Evolutionary conservation across 1,140 invertebrate species (phyloP).

Genomic region (Orchesella cincta): DNA sequence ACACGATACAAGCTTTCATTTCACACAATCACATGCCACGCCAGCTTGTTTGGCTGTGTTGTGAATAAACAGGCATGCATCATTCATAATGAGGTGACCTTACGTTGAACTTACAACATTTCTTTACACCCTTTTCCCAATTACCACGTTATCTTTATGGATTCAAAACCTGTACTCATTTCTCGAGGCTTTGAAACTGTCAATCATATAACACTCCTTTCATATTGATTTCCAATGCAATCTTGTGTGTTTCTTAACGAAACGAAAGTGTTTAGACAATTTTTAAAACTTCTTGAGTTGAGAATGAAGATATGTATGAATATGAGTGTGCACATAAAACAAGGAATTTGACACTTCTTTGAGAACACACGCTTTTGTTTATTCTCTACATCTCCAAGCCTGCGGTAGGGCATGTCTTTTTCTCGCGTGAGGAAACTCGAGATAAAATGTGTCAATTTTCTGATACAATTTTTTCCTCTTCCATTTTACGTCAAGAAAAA

Average conservation of each 20-base stretch:
- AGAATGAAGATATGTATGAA: not conserved
- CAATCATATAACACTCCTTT: conserved; percentile 14
- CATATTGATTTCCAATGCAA: conserved; percentile 1
- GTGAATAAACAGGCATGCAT: too few relatives aligned
- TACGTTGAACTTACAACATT: not conserved
- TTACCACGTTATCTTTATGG: too few relatives aligned
- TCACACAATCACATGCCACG: too few relatives aligned
- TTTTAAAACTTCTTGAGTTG: too few relatives aligned
- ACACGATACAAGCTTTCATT: too few relatives aligned
- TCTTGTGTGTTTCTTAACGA: not conserved
- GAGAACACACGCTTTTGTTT: conserved; percentile 21
- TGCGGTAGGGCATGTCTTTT: conserved; percentile 7
- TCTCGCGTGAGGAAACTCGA: conserved; percentile 19
- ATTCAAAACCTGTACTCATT: too few relatives aligned
- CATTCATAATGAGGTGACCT: too few relatives aligned
- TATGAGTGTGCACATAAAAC: not conserved
- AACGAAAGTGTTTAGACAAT: too few relatives aligned
- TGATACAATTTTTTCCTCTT: conserved; percentile 10
- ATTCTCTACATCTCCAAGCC: not conserved
- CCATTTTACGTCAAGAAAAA: too few relatives aligned
- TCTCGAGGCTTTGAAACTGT: not conserved
- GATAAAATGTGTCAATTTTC: conserved; percentile 26
- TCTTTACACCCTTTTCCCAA: not conserved
- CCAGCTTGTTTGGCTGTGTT: too few relatives aligned
- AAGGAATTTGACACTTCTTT: conserved; percentile 19